These are phyloP conservation scores for Megalurothrips usitatus DNA, from an alignment of 2,888 invertebrate genomes.

Conservation along the genomic window DNA sequence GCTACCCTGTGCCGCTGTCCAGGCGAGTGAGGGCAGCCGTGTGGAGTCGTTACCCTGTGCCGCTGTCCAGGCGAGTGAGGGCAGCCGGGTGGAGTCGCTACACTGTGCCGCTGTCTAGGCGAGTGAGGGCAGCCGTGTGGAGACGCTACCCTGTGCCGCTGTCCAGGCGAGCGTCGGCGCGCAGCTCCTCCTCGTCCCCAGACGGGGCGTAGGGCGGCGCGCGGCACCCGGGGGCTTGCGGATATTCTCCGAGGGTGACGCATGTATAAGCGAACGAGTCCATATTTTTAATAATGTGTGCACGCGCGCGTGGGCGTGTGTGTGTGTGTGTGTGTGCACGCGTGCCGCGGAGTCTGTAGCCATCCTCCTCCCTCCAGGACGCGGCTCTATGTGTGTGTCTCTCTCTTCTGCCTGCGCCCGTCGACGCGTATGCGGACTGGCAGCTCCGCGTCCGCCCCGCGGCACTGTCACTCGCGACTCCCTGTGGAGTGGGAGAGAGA, in stretches of 20 bases:
- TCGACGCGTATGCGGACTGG: neutral
- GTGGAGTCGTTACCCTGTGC: neutral
- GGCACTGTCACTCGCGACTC: neutral
- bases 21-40: neutral
- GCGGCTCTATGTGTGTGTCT: neutral
- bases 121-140: neutral
- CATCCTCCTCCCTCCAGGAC: neutral
- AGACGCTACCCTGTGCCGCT: neutral
- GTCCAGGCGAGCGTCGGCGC: neutral
- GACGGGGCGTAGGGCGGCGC: neutral
- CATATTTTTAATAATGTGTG: slow-evolving; percentile 19
- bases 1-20: neutral
- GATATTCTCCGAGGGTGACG: slow-evolving; percentile 18
- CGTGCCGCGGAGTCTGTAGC: neutral
- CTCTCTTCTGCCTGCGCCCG: neutral
- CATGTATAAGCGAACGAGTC: slow-evolving; percentile 19
- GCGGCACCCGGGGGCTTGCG: neutral
- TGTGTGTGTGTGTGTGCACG: neutral
- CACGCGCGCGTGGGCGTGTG: neutral
- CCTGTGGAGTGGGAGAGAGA: neutral
- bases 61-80: neutral
- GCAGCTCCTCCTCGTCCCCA: no score
- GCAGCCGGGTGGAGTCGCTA: neutral
- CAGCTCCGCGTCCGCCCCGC: neutral
- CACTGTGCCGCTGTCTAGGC: neutral